Percentiles rank a stretch among this genome's conserved stretches.
Evolutionary conservation across 2,797 vertebrate species (phyloP).

Genomic region (Siniperca undulata): DNA sequence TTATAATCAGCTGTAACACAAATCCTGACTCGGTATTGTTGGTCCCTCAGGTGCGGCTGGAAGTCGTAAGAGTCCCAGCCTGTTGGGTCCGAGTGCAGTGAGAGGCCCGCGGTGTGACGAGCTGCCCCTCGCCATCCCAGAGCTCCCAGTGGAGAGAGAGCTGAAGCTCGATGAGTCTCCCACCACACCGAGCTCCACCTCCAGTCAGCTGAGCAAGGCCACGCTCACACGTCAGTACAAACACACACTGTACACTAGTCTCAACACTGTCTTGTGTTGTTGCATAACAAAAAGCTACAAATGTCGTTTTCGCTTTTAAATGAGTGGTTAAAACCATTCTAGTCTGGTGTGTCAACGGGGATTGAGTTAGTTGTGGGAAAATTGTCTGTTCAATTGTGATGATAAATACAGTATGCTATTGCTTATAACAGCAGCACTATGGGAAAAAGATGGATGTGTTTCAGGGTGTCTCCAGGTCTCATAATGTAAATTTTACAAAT

Average conservation of each 20-base stretch:
- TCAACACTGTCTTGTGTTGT: too few species aligned
- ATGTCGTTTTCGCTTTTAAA: too few species aligned
- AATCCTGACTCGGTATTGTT: not conserved
- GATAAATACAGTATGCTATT: too few species aligned
- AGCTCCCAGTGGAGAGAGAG: conserved; percentile 89
- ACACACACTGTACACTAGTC: not conserved
- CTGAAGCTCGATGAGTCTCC: conserved; percentile 88
- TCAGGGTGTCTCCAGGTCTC: too few species aligned
- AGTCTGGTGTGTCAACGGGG: too few species aligned
- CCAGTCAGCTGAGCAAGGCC: conserved; percentile 80
- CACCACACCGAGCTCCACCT: conserved; percentile 79
- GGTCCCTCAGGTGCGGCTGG: conserved; percentile 36
- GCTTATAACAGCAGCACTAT: too few species aligned
- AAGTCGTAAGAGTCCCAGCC: conserved; percentile 79
- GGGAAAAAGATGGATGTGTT: too few species aligned
- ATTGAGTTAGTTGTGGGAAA: too few species aligned
- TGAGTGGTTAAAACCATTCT: too few species aligned
- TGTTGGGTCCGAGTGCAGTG: conserved; percentile 70
- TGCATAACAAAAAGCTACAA: too few species aligned
- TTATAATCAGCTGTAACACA: not conserved
- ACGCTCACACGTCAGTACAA: conserved; percentile 82
- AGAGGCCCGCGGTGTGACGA: conserved; percentile 85
- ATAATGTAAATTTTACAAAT: too few species aligned
- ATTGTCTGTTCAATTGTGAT: too few species aligned
- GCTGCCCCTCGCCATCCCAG: conserved; percentile 86